Base-by-base conservation (phyloP, 2,797 vertebrate genomes). In the Danio choprae region DNA sequence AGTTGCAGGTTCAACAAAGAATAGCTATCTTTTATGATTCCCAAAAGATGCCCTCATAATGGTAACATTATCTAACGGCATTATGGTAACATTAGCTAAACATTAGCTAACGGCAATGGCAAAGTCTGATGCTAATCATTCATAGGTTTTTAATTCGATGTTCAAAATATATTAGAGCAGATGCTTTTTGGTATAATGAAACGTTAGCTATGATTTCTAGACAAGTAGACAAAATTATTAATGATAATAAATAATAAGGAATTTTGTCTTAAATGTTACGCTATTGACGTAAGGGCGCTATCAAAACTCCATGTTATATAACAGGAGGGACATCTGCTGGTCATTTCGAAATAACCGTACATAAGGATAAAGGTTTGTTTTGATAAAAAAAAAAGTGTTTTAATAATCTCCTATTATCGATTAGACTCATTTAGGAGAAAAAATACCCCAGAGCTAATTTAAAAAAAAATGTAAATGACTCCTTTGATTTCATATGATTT, bases 311-410 rank as follows among this genome's bases (percentile, higher is more conserved):
- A 11, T 78, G 40, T 69, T 16, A 22, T 20, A 20, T 60, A 7
- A 38, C 50, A 50, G 29, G n/a, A 53, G 53, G 3, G 76, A 78
- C 76, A 78, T 60, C 76, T 78, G 43, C 65, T 69, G 76, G 76
- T 50, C 76, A 50, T 50, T 69, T 13, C 29, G 13, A 58, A 46
- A n/a, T 44, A 58, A 9, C 3, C 8, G 29, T 46, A 2, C 44
- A 46, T 29, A 29, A 29, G 29, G 29, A 29, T 29, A n/a, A n/a
- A n/a, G 29, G n/a, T n/a, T n/a, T n/a, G n/a, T n/a, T n/a, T n/a
- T 53, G n/a, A 6, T 16, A 41, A 20, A 16, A 8, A 20, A 6
- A n/a, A 64, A 20, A 1, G n/a, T 40, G 13, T 62, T 20, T 48
- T 36, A 2, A 36, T 50, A 16, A 36, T n/a, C 22, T 16, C 6